Evolutionary conservation across 2,888 invertebrate genomes (phyloP), one percentile per base, ranked within the genome.

Genomic region (Orthosia cruda): DNA sequence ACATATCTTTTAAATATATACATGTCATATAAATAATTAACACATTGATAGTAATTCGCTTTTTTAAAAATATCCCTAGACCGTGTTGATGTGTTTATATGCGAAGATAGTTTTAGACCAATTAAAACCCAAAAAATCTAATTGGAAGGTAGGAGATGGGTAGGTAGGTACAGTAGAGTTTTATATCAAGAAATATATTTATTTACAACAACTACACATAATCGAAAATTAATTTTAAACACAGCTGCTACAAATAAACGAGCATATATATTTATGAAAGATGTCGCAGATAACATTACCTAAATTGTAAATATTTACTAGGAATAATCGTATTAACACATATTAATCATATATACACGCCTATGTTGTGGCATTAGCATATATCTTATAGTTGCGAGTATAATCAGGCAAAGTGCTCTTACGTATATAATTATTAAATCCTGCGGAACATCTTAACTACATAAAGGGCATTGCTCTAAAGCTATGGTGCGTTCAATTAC

Each of bases 361-460:
- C 71, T 64, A 62, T 71, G 47, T 40, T 71, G 65, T 65, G 78
- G 63, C 49, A 87, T 87, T 82, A 87, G 78, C 86, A 86, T 87
- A 81, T 82, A 81, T 64, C 59, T 71, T 62, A 74, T 62, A 79
- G 85, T 80, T 77, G 58, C 69, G 58, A 23, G 77, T 71, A 83
- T 85, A 87, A 82, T 87, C 81, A 88, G 82, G 79, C 76, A 83
- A 87, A 87, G 85, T 87, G 88, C 83, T 87, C 66, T 83, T 85
- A 83, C 66, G 80, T 83, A 79, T 81, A 87, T 81, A 88, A 83
- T 87, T 80, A 85, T 87, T 87, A 85, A 88, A 87, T 86, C 85
- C 79, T 76, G 70, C 72, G 77, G 79, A 78, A 88, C 85, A 80
- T 67, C 57, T 66, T 67, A 71, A 74, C 69, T 68, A 84, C 76